These are phyloP conservation scores for Neolamprologus devosi DNA, from an alignment of 2,113 vertebrate genomes.

Conservation along the genomic window DNA sequence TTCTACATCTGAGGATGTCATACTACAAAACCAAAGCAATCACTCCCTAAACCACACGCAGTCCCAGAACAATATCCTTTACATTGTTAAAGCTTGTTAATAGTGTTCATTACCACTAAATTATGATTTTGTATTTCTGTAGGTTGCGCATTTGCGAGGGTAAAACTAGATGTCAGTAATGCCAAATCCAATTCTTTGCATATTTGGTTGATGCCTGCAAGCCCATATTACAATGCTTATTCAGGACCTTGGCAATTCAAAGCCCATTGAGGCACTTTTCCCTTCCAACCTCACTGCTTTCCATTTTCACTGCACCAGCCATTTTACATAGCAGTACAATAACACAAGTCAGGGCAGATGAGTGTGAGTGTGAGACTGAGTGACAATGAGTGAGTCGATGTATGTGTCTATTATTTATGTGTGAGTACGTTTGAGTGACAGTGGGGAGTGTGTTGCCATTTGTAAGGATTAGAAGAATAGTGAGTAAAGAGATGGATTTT, in stretches of 20 bases:
- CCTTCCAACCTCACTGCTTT: conserved; percentile 6
- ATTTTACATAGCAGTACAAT: conserved; percentile 15
- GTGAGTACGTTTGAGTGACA: not conserved
- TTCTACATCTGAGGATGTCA: not conserved
- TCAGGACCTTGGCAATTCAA: conserved; percentile 33
- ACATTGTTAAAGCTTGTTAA: not conserved
- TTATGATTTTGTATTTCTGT: not conserved
- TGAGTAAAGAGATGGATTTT: not conserved
- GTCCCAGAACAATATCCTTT: not conserved
- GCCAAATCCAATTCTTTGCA: conserved; percentile 12
- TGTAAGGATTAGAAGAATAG: not conserved
- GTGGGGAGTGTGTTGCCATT: not conserved
- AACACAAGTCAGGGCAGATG: conserved; percentile 15
- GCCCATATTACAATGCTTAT: conserved; percentile 22
- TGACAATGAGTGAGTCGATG: not conserved
- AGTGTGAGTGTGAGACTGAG: not conserved
- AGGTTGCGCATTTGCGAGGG: not conserved
- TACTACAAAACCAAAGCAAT: not conserved
- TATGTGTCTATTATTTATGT: not conserved
- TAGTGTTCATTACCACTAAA: not conserved
- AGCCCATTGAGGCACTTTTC: conserved; percentile 22
- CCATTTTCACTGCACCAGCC: not conserved
- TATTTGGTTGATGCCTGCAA: conserved; percentile 6
- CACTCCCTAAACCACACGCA: not conserved
- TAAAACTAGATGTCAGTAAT: conserved; percentile 9